A percentile compares a stretch with the other conserved stretches of the same genome.
phyloP scores from a whole-genome alignment of 2,113 vertebrate species.

The Paradisaea rubra region DNA sequence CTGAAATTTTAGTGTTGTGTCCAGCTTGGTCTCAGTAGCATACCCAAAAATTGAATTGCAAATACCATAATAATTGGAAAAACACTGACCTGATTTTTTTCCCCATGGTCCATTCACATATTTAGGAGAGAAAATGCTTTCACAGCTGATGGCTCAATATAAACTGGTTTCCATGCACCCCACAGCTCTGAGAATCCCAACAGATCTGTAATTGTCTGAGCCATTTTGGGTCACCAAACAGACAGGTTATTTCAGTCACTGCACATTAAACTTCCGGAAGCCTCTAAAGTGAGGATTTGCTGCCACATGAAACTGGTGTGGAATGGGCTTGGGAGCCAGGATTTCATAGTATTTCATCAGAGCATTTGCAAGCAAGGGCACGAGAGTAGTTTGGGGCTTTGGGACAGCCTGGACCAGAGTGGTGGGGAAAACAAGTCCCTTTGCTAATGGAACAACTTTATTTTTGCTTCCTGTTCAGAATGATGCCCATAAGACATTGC shows the following conservation, averaged over 20 bases:
- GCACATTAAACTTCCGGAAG: not conserved
- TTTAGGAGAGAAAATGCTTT: conserved; percentile 2
- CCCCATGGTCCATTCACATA: not conserved
- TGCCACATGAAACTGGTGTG: not conserved
- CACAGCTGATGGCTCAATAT: not conserved
- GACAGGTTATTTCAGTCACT: conserved; percentile 9
- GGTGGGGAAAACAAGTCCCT: not conserved
- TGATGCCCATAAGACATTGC: not conserved
- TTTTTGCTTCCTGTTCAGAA: not conserved
- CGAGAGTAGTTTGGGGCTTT: not conserved
- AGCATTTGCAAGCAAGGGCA: not conserved
- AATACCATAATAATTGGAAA: not conserved
- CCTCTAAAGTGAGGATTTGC: not conserved
- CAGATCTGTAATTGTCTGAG: not conserved
- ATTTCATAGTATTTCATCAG: not conserved
- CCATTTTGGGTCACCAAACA: not conserved
- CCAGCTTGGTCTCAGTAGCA: not conserved
- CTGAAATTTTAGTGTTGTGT: not conserved
- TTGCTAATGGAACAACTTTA: not conserved
- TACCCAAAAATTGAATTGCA: not conserved
- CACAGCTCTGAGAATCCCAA: not conserved
- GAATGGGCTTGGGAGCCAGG: not conserved
- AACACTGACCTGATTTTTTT: not conserved
- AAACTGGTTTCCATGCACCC: not conserved
- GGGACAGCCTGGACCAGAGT: fast-evolving